A percentile compares a stretch with the other conserved stretches of the same genome.
Conservation (phyloP, 2,888 invertebrate genomes). For the Ashinkailepas kermadecensis region DNA sequence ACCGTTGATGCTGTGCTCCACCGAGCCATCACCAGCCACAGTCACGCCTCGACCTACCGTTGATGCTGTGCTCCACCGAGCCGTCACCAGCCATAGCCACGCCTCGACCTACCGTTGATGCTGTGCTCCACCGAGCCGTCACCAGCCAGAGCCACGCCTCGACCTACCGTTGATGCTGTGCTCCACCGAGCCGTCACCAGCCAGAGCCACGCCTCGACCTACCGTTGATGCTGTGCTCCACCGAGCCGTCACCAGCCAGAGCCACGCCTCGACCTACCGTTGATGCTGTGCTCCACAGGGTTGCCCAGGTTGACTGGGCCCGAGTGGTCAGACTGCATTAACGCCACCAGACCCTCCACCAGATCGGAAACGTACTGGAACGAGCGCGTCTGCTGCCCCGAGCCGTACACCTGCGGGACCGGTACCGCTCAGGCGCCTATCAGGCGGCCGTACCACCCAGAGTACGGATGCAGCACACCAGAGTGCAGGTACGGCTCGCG, state of each 20-base stretch:
- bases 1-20: conserved; percentile 92
- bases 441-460: too few relatives aligned
- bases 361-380: conserved; percentile 98
- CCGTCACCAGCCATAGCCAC: too few relatives aligned
- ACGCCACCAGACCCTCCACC: conserved; percentile 80
- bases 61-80: conserved; percentile 95
- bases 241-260: too few relatives aligned
- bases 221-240: conserved; percentile 92
- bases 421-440: neutral
- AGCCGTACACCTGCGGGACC: conserved; percentile 47
- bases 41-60: conserved; percentile 50
- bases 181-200: too few relatives aligned
- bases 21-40: too few relatives aligned
- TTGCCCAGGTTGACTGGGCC: conserved; percentile 94
- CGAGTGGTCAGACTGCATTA: conserved; percentile 92
- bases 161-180: conserved; percentile 76
- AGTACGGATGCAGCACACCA: too few relatives aligned
- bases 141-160: too few relatives aligned
- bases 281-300: conserved; percentile 94
- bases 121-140: conserved; percentile 97
- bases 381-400: conserved; percentile 64
- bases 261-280: conserved; percentile 50
- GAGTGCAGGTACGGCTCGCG: too few relatives aligned
- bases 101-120: conserved; percentile 59
- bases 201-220: conserved; percentile 32